These are phyloP conservation scores for Clarias laeviceps DNA, from an alignment of 2,797 vertebrate species.

Conservation along the genomic window DNA sequence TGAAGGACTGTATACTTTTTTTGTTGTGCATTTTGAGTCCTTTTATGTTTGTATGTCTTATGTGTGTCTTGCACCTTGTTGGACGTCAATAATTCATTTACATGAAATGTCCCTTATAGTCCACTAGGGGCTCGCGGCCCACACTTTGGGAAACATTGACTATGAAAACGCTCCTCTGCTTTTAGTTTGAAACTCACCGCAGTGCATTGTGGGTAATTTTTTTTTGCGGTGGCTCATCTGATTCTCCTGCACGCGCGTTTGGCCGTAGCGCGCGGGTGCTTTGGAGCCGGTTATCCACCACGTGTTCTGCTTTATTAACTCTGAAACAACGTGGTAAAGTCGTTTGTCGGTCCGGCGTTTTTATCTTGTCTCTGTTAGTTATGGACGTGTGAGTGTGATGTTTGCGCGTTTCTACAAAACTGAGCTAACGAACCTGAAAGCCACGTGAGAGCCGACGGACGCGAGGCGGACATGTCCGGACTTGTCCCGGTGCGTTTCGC, in stretches of 20 bases:
- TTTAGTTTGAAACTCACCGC: not conserved
- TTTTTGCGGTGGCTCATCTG: not conserved
- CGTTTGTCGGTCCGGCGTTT: not conserved
- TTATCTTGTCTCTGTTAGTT: not conserved
- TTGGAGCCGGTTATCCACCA: not conserved
- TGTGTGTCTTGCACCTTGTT: no score
- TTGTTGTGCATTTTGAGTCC: no score
- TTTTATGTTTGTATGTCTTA: no score
- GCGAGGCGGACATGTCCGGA: not conserved
- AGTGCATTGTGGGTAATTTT: not conserved
- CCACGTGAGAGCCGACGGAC: not conserved
- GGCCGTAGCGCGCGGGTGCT: not conserved
- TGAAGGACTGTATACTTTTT: no score
- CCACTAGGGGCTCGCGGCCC: no score
- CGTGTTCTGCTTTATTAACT: not conserved
- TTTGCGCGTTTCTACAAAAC: no score
- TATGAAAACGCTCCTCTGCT: not conserved
- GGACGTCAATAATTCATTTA: no score
- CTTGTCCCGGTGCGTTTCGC: not conserved
- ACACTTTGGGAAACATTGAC: no score
- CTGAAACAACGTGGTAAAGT: no score
- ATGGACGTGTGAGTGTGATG: not conserved
- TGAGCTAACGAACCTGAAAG: not conserved
- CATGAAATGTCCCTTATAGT: no score
- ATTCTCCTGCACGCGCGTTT: not conserved